Evolutionary conservation across 2,113 vertebrate genomes (phyloP), one percentile per base, ranked within the genome.

Genomic region (Laticauda laticaudata): DNA sequence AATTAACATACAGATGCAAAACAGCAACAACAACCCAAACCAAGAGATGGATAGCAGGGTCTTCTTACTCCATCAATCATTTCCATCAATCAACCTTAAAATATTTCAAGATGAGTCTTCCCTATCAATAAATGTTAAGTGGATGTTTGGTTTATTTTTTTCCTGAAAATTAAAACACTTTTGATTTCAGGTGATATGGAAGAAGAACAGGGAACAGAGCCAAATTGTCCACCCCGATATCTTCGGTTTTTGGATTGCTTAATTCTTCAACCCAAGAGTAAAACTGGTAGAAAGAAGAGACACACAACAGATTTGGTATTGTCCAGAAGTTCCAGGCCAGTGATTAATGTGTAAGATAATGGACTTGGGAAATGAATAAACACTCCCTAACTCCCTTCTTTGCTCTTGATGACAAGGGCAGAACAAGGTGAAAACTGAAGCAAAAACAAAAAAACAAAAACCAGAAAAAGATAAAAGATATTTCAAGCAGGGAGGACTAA

Each of bases 301-400:
- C 96, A 98, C 97, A 98, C 51, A 53, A 98, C 98, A 99, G 98
- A 99, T 98, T 98, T 99, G 98, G 98, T 98, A 98, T 98, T 99
- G 98, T 99, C 99, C 98, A 98, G 98, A 99, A 99, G 98, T 99
- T 99, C 98, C 98, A 98, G 98, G 98, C 98, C 98, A 98, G 98
- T 99, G 99, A 99, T 99, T 99, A 99, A 99, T 99, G 99, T 98
- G 98, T 98, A 98, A 99, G 99, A 99, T 99, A 99, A 99, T 99
- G 99, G 99, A 99, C 99, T 99, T 99, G 99, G 99, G 99, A 99
- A 99, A 99, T 99, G 99, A 99, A 98, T 99, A 99, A 99, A 99
- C 99, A 99, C 99, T 99, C 99, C 98, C 98, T 97, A 98, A 98
- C 98, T 99, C 98, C 98, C 98, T 98, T 98, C 98, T 99, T 99